Base-by-base conservation (phyloP, 2,797 vertebrate species). In the Euthynnus affinis region DNA sequence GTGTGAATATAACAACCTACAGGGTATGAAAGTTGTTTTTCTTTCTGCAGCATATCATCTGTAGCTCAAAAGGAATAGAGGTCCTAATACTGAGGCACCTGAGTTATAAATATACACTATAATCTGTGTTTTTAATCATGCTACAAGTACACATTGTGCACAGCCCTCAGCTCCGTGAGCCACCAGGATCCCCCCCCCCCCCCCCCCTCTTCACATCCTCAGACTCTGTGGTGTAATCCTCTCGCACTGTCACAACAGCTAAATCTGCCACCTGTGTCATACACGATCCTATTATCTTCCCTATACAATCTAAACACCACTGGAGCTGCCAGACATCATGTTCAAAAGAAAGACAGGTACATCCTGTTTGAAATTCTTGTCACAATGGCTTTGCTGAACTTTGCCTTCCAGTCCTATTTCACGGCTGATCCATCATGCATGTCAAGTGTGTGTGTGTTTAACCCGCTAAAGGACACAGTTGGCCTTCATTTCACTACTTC, bases 401-500 rank as follows among this genome's bases (percentile, higher is more conserved):
- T 86, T 87, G 82, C 87, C 87, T 89, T 76, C 53, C 72, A 89
- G 88, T n/a, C 83, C 82, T 87, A 86, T 90, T 93, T 91, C 87
- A 89, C 71, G 46, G 78, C 82, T 80, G 85, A 91, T 91, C 85
- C 87, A 87, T 91, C 86, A 87, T 88, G 86, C 82, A 78, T 88
- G 76, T 85, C 85, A 85, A 84, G 84, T 80, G 83, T 84, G 81
- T 84, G 81, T 88, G 82, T 90, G 71, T 90, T 92, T 89, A 92
- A 91, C 88, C 88, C 81, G 60, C 85, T 87, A 87, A 90, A 90
- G 68, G 77, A 83, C 85, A 80, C 63, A 80, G 76, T 83, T 87
- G 86, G 82, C 89, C 87, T 90, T 88, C 82, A 88, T 87, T 88
- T 85, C 65, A 65, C 76, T 23, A 86, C 76, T 90, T 88, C 80